Percentiles rank a stretch among this genome's conserved stretches.
Conservation (phyloP, 1,140 invertebrate genomes). For the Zaprionus ghesquierei region DNA sequence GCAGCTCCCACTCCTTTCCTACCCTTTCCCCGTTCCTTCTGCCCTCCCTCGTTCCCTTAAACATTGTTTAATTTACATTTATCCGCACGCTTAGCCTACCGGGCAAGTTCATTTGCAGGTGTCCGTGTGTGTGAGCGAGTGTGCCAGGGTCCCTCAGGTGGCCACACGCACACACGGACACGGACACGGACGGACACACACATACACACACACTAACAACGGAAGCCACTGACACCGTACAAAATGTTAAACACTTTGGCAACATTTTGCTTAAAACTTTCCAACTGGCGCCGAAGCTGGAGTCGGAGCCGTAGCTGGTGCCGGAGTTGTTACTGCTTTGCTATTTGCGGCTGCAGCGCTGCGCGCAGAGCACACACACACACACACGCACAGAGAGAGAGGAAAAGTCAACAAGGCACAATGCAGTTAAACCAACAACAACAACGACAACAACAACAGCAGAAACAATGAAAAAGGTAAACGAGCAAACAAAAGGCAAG, state of each 20-base stretch:
- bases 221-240: conserved; percentile 81
- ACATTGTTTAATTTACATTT: conserved; percentile 81
- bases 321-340: conserved; percentile 32
- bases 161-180: conserved; percentile 52
- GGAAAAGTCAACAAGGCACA: conserved; percentile 73
- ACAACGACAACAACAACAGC: conserved; percentile 17
- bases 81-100: conserved; percentile 72
- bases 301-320: conserved; percentile 29
- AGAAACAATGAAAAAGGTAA: conserved; percentile 70
- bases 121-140: conserved; percentile 6
- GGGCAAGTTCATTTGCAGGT: conserved; percentile 68
- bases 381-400: conserved; percentile 15
- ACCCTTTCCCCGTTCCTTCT: not conserved
- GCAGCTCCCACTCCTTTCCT: not conserved
- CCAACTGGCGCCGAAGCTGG: not conserved
- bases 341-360: conserved; percentile 73
- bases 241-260: conserved; percentile 82
- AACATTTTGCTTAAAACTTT: conserved; percentile 80
- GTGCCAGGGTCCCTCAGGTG: conserved; percentile 49
- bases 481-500: conserved; percentile 75
- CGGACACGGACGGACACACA: conserved; percentile 24
- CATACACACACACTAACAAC: conserved; percentile 38
- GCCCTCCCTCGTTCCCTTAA: conserved; percentile 32
- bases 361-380: not conserved
- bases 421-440: conserved; percentile 67